Base-by-base conservation (phyloP, 2,113 vertebrate species). In the Corynorhinus townsendii region DNA sequence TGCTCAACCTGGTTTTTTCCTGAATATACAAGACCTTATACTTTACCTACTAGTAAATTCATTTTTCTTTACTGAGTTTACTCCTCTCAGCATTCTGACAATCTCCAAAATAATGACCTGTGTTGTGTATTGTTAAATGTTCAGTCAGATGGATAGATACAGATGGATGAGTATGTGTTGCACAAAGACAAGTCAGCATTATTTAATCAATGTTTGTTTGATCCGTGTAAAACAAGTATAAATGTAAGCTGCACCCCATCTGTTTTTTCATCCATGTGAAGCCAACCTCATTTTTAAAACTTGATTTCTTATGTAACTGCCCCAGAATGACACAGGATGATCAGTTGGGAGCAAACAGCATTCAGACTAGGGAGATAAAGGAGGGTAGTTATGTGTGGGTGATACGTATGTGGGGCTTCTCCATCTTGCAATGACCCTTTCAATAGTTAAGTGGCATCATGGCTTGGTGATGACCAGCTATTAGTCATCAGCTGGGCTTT, bases 171-270 rank as follows among this genome's bases (percentile, higher is more conserved):
- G 79, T 62, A 43, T 93, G 47, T 40, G 87, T 62, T 92, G 73
- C 91, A 84, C 84, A 92, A 95, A 97, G 93, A 94, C 89, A 93
- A 91, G 91, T 96, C 94, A 95, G 93, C 92, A 94, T 94, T 97
- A 94, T 96, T 97, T 95, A 96, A 96, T 97, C 97, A 93, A 89
- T 96, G 86, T 95, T 95, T 95, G 85, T 95, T 93, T 98, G 96
- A 97, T 96, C 94, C 26, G 4, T 93, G 72, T 91, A 86, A 95
- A 97, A 94, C 4, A 11, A 95, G 72, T 91, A 87, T 89, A 75
- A 97, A 90, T 86, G 89, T 94, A 93, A 96, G 92, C 73, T 82
- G n/a, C 17, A 30, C 77, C 92, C 93, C 95, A 93, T 96, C 95
- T 97, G 95, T 86, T 92, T 96, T 89, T 72, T 97, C 94, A 97